These are phyloP conservation scores for Colius striatus DNA, from an alignment of 2,113 vertebrate species.

Conservation along the genomic window DNA sequence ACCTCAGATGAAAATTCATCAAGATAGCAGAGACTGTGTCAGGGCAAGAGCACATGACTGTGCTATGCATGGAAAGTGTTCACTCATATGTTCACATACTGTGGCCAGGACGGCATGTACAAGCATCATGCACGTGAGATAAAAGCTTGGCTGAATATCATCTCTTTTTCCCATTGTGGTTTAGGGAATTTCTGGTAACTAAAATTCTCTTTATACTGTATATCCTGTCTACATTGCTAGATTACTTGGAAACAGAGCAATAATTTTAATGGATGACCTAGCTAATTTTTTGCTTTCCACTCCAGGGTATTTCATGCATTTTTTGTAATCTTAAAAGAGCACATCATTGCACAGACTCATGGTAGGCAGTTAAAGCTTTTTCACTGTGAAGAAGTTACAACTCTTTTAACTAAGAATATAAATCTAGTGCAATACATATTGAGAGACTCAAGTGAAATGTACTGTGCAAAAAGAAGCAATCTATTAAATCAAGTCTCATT, in stretches of 20 bases:
- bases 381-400: not conserved
- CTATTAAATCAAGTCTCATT: not conserved
- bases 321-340: not conserved
- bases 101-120: not conserved
- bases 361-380: not conserved
- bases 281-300: not conserved
- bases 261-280: not conserved
- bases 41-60: not conserved
- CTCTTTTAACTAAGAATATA: not conserved
- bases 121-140: not conserved
- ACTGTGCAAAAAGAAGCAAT: not conserved
- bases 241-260: not conserved
- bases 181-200: not conserved
- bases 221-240: not conserved
- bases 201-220: not conserved
- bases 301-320: not conserved
- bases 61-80: accelerated
- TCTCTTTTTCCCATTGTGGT: not conserved
- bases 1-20: not conserved
- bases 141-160: not conserved
- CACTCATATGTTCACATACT: not conserved
- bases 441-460: not conserved
- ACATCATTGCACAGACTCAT: not conserved
- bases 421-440: not conserved
- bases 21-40: not conserved